Evolutionary conservation across 1,140 invertebrate genomes (phyloP).

Genomic region (Macrostomum lignano): DNA sequence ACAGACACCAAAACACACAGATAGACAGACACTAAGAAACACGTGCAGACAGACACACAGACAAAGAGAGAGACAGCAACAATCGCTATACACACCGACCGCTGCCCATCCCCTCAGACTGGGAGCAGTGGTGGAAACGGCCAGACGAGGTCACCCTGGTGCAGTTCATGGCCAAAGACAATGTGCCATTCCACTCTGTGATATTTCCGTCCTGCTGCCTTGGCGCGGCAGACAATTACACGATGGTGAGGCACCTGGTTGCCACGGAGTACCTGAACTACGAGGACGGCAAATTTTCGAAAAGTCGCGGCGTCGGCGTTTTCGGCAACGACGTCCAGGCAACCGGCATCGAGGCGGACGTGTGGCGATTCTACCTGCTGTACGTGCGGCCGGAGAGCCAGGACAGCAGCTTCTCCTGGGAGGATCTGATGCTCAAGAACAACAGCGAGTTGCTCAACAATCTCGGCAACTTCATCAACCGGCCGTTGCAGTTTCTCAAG

Average conservation of each 20-base stretch:
- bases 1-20: too few relatives aligned
- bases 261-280: slow-evolving; percentile 84
- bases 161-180: slow-evolving; percentile 97
- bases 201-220: slow-evolving; percentile 73
- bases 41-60: too few relatives aligned
- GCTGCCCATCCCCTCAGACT: too few relatives aligned
- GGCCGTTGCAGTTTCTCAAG: slow-evolving; percentile 54
- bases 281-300: slow-evolving; percentile 93
- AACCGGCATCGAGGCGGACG: slow-evolving; percentile 66
- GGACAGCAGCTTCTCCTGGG: slow-evolving; percentile 74
- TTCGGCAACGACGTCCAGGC: slow-evolving; percentile 72
- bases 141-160: slow-evolving; percentile 49
- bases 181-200: slow-evolving; percentile 88
- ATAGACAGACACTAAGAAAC: too few relatives aligned
- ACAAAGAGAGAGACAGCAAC: too few relatives aligned
- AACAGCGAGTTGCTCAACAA: slow-evolving; percentile 90
- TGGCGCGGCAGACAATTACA: slow-evolving; percentile 49
- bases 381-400: slow-evolving; percentile 69
- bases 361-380: slow-evolving; percentile 86
- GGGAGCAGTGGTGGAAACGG: slow-evolving; percentile 76
- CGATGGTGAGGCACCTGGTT: slow-evolving; percentile 33
- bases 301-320: slow-evolving; percentile 80
- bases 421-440: slow-evolving; percentile 61
- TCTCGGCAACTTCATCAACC: slow-evolving; percentile 85
- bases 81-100: too few relatives aligned